Conservation (phyloP, 2,797 vertebrate genomes). For the Podarcis siculus region DNA sequence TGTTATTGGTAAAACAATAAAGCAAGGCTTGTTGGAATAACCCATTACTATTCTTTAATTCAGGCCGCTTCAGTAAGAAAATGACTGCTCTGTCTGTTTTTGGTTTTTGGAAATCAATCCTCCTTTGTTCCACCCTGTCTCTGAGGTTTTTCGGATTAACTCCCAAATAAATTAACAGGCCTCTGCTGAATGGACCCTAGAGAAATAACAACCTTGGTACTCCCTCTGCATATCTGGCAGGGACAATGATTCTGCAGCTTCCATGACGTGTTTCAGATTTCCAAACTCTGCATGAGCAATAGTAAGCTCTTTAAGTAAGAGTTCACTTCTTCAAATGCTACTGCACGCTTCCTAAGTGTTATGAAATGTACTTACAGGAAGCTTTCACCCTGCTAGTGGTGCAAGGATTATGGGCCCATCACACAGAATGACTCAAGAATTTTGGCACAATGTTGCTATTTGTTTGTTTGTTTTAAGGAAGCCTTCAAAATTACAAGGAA, state of each 20-base stretch:
- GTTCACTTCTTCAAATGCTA: not conserved
- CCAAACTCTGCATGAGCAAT: not conserved
- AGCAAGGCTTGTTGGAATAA: constrained; percentile 61
- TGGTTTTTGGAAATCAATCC: constrained; percentile 37
- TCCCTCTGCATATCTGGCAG: constrained; percentile 20
- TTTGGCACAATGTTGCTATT: not conserved
- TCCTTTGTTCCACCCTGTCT: constrained; percentile 58
- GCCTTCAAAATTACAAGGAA: not conserved
- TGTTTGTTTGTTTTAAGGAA: not conserved
- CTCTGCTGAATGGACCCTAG: constrained; percentile 32
- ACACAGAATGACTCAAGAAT: not conserved
- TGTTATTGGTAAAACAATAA: constrained; percentile 59
- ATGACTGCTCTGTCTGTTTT: constrained; percentile 51
- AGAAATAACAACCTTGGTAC: not conserved
- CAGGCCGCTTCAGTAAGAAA: constrained; percentile 54
- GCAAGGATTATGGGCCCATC: not conserved
- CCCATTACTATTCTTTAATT: constrained; percentile 55
- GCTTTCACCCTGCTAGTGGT: not conserved
- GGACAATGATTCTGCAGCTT: not conserved
- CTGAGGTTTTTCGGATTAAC: constrained; percentile 54
- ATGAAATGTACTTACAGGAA: not conserved
- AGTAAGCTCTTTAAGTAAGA: not conserved
- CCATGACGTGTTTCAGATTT: not conserved
- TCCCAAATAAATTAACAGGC: constrained; percentile 47
- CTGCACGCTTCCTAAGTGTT: not conserved